Evolutionary conservation across 1,140 invertebrate species (phyloP).

Genomic region (Magallana ariakensis): DNA sequence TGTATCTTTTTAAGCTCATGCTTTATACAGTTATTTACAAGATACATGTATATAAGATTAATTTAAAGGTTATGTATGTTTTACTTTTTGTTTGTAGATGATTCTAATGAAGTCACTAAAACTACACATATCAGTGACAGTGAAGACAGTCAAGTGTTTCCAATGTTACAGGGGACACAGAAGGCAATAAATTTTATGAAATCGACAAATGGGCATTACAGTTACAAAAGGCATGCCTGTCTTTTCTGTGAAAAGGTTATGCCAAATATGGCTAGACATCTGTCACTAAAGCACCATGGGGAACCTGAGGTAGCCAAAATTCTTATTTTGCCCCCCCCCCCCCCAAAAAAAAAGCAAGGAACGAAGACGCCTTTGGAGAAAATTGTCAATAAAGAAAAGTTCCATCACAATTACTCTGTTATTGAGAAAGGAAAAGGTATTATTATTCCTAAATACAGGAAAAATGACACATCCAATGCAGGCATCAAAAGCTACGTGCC

Average conservation of each 20-base stretch:
- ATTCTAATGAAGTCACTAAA: no score
- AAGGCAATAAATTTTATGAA: not conserved
- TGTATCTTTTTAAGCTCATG: no score
- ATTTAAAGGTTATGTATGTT: no score
- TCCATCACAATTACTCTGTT: slow-evolving; percentile 35
- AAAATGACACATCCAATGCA: not conserved
- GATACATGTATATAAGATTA: no score
- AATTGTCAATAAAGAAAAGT: slow-evolving; percentile 41
- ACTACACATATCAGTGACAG: not conserved
- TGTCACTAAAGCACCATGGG: not conserved
- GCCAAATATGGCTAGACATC: not conserved
- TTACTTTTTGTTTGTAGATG: no score
- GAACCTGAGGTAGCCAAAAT: slow-evolving; percentile 33
- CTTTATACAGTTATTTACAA: no score
- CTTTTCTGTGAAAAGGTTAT: slow-evolving; percentile 14
- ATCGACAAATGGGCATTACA: not conserved
- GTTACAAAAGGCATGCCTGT: not conserved
- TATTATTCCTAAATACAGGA: slow-evolving; percentile 36
- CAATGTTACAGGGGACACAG: not conserved
- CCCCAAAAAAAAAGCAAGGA: not conserved
- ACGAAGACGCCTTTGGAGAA: not conserved
- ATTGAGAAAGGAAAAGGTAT: slow-evolving; percentile 28
- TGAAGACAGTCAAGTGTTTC: not conserved
- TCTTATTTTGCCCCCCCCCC: not conserved
- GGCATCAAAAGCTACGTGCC: slow-evolving; percentile 5